Conservation (phyloP, 2,888 invertebrate species). For the Meteorus cinctellus region DNA sequence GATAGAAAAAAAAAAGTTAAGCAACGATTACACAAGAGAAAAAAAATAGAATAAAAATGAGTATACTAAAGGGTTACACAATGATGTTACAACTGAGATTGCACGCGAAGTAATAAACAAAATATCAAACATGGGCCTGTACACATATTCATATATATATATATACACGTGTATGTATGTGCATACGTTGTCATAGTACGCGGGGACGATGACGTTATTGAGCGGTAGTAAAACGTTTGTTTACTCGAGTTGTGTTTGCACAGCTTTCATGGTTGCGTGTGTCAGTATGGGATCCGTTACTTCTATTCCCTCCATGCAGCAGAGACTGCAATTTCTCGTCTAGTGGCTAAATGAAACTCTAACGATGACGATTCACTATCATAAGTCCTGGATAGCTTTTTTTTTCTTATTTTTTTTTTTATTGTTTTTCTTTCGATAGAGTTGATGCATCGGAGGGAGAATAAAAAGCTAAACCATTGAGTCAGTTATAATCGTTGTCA, state of each 20-base stretch:
- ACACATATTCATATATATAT: not conserved
- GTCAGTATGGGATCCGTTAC: constrained; percentile 53
- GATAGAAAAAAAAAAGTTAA: not conserved
- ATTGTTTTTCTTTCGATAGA: not conserved
- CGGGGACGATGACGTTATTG: constrained; percentile 45
- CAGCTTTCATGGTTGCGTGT: constrained; percentile 57
- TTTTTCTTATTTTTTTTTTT: not conserved
- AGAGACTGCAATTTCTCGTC: constrained; percentile 38
- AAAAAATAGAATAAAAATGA: not conserved
- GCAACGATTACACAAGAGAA: not conserved
- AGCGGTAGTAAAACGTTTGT: constrained; percentile 57
- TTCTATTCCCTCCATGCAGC: not conserved
- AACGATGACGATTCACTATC: constrained; percentile 64
- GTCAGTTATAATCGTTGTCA: too few relatives aligned
- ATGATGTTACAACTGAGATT: not conserved
- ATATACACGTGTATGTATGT: not conserved
- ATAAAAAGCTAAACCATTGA: too few relatives aligned
- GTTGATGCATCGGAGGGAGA: too few relatives aligned
- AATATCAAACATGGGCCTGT: not conserved
- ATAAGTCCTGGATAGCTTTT: not conserved
- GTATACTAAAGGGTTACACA: not conserved
- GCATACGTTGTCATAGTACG: not conserved
- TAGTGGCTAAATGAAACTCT: constrained; percentile 63
- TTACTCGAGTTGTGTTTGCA: constrained; percentile 59
- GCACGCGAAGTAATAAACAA: not conserved